phyloP scores from a whole-genome alignment of 2,888 invertebrate species.

The Cosmia trapezina region DNA sequence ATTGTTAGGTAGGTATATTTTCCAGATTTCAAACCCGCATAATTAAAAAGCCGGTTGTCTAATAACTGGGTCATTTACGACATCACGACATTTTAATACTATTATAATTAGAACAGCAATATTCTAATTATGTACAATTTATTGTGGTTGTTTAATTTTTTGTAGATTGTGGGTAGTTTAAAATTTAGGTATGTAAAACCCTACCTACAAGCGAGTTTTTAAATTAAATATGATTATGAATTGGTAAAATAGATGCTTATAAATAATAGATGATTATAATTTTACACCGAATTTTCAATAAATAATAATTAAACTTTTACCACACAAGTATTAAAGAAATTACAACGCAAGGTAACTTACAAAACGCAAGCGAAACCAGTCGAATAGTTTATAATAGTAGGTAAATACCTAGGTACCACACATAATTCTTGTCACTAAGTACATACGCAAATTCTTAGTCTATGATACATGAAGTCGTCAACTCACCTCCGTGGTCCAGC shows the following conservation, averaged over 20 bases:
- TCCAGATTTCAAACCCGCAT: too few species aligned
- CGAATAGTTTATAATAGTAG: conserved; percentile 25
- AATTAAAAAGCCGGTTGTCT: too few species aligned
- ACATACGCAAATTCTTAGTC: conserved; percentile 49
- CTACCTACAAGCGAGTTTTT: not conserved
- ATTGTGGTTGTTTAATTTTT: too few species aligned
- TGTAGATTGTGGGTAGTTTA: conserved; percentile 11
- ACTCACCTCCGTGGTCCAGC: conserved; percentile 48
- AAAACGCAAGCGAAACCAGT: conserved; percentile 50
- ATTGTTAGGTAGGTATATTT: too few species aligned
- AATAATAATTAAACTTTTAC: not conserved
- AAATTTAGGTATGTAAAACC: not conserved
- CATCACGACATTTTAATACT: not conserved
- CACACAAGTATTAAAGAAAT: not conserved
- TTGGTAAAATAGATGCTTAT: not conserved
- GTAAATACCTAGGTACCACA: conserved; percentile 6
- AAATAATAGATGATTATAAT: too few species aligned
- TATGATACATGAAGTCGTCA: conserved; percentile 15
- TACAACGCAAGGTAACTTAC: not conserved
- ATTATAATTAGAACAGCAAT: not conserved
- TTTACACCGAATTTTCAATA: not conserved
- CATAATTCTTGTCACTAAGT: conserved; percentile 23
- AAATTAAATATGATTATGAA: not conserved
- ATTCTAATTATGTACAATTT: not conserved
- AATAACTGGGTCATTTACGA: not conserved